A percentile compares a stretch with the other conserved stretches of the same genome.
phyloP scores from a whole-genome alignment of 2,888 invertebrate genomes.

The Julus scanicus region DNA sequence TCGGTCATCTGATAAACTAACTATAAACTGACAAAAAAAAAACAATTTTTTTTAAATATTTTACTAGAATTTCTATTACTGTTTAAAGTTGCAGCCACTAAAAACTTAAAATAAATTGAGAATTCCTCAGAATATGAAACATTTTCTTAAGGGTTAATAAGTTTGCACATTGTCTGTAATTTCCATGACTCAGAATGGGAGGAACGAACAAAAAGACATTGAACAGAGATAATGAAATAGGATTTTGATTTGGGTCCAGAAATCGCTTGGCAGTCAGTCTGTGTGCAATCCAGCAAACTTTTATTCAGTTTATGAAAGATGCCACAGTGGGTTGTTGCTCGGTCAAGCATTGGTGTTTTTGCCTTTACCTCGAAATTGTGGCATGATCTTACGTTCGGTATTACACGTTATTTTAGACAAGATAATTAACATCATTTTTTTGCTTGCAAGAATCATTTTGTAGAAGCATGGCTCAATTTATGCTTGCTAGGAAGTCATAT shows the following conservation, averaged over 20 bases:
- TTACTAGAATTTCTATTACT: too few relatives aligned
- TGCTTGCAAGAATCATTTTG: neutral
- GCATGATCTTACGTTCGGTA: neutral
- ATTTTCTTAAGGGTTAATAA: too few relatives aligned
- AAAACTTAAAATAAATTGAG: too few relatives aligned
- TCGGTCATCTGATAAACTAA: too few relatives aligned
- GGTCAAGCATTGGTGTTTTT: neutral
- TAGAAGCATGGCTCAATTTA: constrained; percentile 39
- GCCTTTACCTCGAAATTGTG: neutral
- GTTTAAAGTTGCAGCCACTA: too few relatives aligned
- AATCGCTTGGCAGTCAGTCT: neutral
- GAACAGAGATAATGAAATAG: neutral
- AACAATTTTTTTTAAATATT: too few relatives aligned
- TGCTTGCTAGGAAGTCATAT: constrained; percentile 17
- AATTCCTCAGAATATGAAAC: too few relatives aligned
- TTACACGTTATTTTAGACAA: neutral
- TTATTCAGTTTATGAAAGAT: neutral
- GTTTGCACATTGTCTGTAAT: neutral
- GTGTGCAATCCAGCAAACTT: neutral
- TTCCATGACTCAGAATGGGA: neutral
- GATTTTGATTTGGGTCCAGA: neutral
- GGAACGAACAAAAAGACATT: neutral
- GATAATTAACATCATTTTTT: neutral
- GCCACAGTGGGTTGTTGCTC: neutral
- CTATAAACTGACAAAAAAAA: too few relatives aligned